Percentiles rank a stretch among this genome's conserved stretches.
Conservation (phyloP, 2,797 vertebrate genomes). For the Scarus forsteni region DNA sequence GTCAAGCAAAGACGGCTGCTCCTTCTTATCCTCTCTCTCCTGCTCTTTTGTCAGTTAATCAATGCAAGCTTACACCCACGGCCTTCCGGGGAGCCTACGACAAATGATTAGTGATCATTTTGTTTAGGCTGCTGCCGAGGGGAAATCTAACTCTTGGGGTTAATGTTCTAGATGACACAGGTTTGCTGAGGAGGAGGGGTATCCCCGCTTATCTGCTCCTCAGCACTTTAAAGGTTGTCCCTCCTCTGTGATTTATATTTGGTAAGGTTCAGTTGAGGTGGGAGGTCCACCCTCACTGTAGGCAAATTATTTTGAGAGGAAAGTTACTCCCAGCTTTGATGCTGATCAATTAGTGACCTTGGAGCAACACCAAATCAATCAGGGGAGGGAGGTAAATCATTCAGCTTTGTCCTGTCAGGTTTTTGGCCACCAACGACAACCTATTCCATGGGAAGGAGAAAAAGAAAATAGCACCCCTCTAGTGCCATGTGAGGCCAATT, state of each 20-base stretch:
- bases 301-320: constrained; percentile 56
- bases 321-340: constrained; percentile 38
- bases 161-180: constrained; percentile 65
- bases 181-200: constrained; percentile 54
- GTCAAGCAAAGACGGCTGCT: constrained; percentile 26
- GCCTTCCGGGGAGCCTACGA: constrained; percentile 44
- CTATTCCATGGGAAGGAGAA: constrained; percentile 7
- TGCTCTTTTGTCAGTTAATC: constrained; percentile 58
- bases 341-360: constrained; percentile 44
- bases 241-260: constrained; percentile 57
- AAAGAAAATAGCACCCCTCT: not conserved
- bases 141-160: constrained; percentile 70
- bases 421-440: constrained; percentile 32
- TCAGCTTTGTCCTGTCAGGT: constrained; percentile 45
- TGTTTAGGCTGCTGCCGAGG: constrained; percentile 62
- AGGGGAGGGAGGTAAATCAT: constrained; percentile 29
- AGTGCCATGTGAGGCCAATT: not conserved
- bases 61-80: constrained; percentile 59
- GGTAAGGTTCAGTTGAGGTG: constrained; percentile 45
- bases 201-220: constrained; percentile 60
- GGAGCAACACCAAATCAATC: constrained; percentile 49
- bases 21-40: constrained; percentile 23
- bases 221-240: constrained; percentile 56
- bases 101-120: constrained; percentile 76
- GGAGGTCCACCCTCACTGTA: constrained; percentile 54